These are phyloP conservation scores for Sminthopsis crassicaudata DNA, from an alignment of 2,113 vertebrate genomes.

Conservation along the genomic window DNA sequence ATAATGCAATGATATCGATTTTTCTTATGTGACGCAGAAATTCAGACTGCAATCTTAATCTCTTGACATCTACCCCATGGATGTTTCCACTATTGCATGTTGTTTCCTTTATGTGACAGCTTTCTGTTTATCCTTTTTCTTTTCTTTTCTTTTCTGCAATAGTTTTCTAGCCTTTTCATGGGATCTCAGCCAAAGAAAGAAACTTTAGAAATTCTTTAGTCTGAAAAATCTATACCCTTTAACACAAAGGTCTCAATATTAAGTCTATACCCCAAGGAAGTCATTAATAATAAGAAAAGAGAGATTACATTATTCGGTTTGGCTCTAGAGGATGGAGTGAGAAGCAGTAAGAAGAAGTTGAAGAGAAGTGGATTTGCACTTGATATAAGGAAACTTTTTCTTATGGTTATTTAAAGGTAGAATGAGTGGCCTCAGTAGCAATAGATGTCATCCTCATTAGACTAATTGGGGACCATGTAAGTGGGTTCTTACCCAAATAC, in stretches of 20 bases:
- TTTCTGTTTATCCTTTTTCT: neutral
- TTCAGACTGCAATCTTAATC: neutral
- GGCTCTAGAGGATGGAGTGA: no score
- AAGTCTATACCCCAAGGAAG: no score
- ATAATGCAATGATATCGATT: neutral
- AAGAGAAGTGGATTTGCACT: neutral
- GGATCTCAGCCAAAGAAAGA: neutral
- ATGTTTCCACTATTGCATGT: neutral
- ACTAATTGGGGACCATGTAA: neutral
- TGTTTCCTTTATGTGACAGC: neutral
- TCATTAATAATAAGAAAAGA: no score
- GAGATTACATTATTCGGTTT: no score
- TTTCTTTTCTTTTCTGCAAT: neutral
- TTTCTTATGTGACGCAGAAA: neutral
- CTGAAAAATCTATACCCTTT: no score
- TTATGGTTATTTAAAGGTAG: neutral
- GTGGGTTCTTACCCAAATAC: neutral
- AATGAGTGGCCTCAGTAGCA: neutral
- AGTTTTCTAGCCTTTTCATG: neutral
- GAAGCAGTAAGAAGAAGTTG: no score
- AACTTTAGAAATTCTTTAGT: no score
- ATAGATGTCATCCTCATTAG: neutral
- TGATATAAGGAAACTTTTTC: neutral
- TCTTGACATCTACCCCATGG: neutral
- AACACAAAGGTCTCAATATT: no score